Evolutionary conservation across 2,113 vertebrate species (phyloP).

Genomic region (Astur gentilis): DNA sequence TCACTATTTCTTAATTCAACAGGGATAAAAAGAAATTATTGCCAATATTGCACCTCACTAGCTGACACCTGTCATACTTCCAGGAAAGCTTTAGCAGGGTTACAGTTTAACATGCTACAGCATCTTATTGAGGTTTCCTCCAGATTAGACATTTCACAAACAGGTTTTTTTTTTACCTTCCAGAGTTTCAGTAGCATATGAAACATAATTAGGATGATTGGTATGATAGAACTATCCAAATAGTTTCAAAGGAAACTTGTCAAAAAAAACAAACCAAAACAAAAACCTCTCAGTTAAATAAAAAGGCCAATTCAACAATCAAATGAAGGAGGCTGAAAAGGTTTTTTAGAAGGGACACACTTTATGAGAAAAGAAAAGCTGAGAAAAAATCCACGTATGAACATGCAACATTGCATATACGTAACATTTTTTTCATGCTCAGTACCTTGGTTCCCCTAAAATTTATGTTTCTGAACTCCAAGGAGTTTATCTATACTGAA

Average conservation of each 20-base stretch:
- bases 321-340: background rate
- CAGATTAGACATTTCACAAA: background rate
- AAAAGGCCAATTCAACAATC: background rate
- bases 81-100: background rate
- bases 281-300: background rate
- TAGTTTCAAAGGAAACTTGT: background rate
- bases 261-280: background rate
- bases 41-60: background rate
- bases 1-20: background rate
- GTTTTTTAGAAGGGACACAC: background rate
- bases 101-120: background rate
- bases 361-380: background rate
- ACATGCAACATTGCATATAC: background rate
- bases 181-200: background rate
- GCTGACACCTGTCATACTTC: background rate
- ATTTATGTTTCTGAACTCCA: background rate
- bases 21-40: background rate
- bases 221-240: background rate
- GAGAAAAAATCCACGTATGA: background rate
- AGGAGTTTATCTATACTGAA: background rate
- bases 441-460: background rate
- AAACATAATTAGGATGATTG: background rate
- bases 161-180: fast-evolving
- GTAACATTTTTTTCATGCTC: background rate
- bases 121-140: background rate